These are phyloP conservation scores for Hemicordylus capensis DNA, from an alignment of 2,113 vertebrate genomes.

Conservation along the genomic window DNA sequence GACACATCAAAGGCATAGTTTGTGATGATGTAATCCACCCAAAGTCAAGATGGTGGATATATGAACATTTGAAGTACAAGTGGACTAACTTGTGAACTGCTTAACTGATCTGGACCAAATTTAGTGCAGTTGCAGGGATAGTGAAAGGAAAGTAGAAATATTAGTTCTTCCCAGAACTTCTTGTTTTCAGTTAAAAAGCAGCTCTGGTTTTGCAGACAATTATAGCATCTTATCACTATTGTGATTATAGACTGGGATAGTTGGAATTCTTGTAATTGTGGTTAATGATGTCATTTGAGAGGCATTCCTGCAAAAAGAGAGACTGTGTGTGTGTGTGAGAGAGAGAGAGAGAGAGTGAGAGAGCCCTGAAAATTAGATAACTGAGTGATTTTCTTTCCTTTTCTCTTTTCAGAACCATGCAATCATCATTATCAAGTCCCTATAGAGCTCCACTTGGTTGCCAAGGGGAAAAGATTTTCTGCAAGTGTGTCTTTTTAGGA, in stretches of 20 bases:
- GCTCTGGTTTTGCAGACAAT: neutral
- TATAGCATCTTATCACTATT: conserved; percentile 24
- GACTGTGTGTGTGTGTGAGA: too few relatives aligned
- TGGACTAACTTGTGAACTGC: too few relatives aligned
- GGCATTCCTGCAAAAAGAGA: conserved; percentile 16
- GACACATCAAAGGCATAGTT: too few relatives aligned
- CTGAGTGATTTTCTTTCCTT: conserved; percentile 26
- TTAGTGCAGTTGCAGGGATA: too few relatives aligned
- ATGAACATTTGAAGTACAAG: too few relatives aligned
- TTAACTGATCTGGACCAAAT: too few relatives aligned
- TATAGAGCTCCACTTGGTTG: neutral
- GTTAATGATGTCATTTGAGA: conserved; percentile 21
- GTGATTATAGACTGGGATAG: neutral
- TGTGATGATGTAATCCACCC: too few relatives aligned
- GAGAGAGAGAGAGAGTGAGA: conserved; percentile 13
- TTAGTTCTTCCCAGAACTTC: too few relatives aligned
- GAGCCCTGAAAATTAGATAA: conserved; percentile 27
- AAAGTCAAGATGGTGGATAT: too few relatives aligned
- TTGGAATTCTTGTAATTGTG: conserved; percentile 18
- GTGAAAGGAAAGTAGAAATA: too few relatives aligned
- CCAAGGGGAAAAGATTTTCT: conserved; percentile 9
- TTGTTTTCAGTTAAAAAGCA: neutral
- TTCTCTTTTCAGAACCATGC: conserved; percentile 12
- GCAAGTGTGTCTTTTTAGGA: neutral
- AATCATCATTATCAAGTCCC: conserved; percentile 15